A percentile compares a stretch with the other conserved stretches of the same genome.
Evolutionary conservation across 2,888 invertebrate species (phyloP).

Genomic region (Leptopilina myrica): DNA sequence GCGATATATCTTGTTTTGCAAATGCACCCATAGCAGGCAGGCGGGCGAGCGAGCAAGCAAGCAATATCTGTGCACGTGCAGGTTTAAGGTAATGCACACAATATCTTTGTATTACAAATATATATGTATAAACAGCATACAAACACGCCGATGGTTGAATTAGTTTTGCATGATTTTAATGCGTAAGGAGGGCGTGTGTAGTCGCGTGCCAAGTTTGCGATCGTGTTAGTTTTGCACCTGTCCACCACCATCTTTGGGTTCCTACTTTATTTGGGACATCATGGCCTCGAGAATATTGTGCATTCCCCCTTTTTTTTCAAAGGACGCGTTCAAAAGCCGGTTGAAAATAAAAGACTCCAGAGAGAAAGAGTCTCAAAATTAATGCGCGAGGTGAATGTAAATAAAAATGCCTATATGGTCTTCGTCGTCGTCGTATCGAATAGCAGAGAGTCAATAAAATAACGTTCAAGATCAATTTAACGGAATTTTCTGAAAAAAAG

Average conservation of each 20-base stretch:
- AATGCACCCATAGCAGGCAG: conserved; percentile 30
- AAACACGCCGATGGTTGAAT: not conserved
- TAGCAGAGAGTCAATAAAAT: not conserved
- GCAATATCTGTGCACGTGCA: conserved; percentile 34
- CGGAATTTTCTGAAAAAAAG: not conserved
- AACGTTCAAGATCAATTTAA: conserved; percentile 3
- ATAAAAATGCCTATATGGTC: not conserved
- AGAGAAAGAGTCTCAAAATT: conserved; percentile 4
- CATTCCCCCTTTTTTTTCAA: conserved; percentile 14
- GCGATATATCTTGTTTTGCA: conserved; percentile 38
- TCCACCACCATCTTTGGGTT: conserved; percentile 66
- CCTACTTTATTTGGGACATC: conserved; percentile 40
- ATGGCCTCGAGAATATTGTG: conserved; percentile 13
- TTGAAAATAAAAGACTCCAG: not conserved
- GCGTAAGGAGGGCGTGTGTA: conserved; percentile 49
- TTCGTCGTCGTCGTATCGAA: not conserved
- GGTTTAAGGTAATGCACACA: not conserved
- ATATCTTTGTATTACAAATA: not conserved
- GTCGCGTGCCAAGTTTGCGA: conserved; percentile 64
- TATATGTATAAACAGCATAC: not conserved
- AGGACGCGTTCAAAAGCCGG: conserved; percentile 3
- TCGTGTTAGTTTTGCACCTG: conserved; percentile 65
- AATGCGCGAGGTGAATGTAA: conserved; percentile 15
- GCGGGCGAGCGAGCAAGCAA: conserved; percentile 12
- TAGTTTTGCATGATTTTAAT: conserved; percentile 33